phyloP scores from a whole-genome alignment of 2,888 invertebrate species.

The Rosalia funebris region DNA sequence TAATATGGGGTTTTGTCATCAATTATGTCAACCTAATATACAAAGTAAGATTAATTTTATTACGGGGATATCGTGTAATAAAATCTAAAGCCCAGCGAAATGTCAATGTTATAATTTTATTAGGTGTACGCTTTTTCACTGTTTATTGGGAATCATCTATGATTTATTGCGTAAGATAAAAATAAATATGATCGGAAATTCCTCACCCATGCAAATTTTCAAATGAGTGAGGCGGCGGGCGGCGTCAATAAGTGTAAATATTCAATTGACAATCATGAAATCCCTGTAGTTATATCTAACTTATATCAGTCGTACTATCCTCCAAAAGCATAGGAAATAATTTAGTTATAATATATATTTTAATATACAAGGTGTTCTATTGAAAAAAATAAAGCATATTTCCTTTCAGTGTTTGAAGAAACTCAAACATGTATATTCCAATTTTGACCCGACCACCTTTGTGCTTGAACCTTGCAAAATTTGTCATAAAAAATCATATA shows the following conservation, averaged over 20 bases:
- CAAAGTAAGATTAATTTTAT: slow-evolving; percentile 39
- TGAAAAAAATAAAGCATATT: no score
- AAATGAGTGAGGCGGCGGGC: background rate
- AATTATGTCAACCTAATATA: slow-evolving; percentile 36
- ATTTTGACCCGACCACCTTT: no score
- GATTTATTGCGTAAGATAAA: slow-evolving; percentile 34
- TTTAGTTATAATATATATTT: no score
- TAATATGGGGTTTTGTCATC: slow-evolving; percentile 35
- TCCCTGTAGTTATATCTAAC: no score
- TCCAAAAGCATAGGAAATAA: no score
- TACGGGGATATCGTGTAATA: slow-evolving; percentile 34
- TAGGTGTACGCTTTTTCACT: slow-evolving; percentile 27
- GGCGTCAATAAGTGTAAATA: background rate
- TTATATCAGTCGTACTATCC: no score
- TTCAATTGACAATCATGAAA: background rate
- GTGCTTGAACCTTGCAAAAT: no score
- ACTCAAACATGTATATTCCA: no score
- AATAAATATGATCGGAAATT: slow-evolving; percentile 18
- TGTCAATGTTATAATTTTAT: slow-evolving; percentile 36
- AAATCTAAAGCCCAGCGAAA: slow-evolving; percentile 38
- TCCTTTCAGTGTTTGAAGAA: no score
- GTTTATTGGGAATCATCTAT: slow-evolving; percentile 29
- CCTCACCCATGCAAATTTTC: slow-evolving; percentile 9
- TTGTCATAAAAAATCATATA: no score
- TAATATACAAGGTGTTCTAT: no score